phyloP scores from a whole-genome alignment of 2,113 vertebrate genomes.

The Amazona guildingii region DNA sequence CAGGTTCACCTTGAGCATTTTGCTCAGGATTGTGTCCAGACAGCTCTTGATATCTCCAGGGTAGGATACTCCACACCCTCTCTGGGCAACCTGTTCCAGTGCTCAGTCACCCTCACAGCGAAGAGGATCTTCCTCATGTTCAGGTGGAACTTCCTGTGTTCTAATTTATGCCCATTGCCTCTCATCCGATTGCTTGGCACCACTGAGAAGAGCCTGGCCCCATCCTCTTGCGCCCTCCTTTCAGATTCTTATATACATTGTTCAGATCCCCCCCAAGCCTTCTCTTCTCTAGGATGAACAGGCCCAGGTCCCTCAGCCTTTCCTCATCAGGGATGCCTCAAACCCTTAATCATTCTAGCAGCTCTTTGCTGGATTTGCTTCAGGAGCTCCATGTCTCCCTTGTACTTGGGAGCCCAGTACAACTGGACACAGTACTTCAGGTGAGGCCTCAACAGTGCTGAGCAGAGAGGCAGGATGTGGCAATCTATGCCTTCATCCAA shows the following conservation, averaged over 20 bases:
- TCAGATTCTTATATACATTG: not conserved
- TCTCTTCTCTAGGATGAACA: not conserved
- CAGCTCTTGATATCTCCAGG: not conserved
- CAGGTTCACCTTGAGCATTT: not conserved
- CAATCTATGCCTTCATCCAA: not conserved
- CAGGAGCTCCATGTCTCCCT: not conserved
- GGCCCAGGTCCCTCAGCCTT: not conserved
- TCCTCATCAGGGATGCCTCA: not conserved
- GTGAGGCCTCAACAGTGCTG: not conserved
- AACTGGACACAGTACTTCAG: not conserved
- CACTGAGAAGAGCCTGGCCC: not conserved
- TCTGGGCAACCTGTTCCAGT: not conserved
- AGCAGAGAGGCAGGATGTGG: not conserved
- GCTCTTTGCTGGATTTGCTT: not conserved
- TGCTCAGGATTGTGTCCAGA: not conserved
- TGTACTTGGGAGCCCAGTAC: not conserved
- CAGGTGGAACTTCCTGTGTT: not conserved
- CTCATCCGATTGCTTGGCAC: not conserved
- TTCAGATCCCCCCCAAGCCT: not conserved
- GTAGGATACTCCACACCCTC: not conserved
- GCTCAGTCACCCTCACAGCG: not conserved
- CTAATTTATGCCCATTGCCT: not conserved
- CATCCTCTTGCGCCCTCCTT: not conserved
- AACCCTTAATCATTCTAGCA: not conserved
- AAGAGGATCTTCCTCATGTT: not conserved